A percentile compares a stretch with the other conserved stretches of the same genome.
phyloP scores from a whole-genome alignment of 2,888 invertebrate genomes.

The Parasteatoda lunata region DNA sequence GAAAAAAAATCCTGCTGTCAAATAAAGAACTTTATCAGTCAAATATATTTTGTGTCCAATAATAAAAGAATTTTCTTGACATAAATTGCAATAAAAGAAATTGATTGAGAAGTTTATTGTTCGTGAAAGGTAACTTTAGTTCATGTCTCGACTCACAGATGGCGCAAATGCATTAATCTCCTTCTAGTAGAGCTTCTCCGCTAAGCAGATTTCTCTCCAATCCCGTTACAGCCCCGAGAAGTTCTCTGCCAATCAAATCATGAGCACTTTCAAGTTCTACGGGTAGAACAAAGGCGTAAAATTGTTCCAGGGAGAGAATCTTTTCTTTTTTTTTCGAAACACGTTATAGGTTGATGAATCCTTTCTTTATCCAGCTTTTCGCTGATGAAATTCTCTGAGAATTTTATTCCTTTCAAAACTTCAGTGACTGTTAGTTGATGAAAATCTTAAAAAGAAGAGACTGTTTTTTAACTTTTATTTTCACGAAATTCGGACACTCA shows the following conservation, averaged over 20 bases:
- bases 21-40: too few relatives aligned
- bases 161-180: neutral
- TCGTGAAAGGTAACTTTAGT: neutral
- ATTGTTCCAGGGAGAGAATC: neutral
- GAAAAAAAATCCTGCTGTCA: too few relatives aligned
- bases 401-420: neutral
- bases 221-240: neutral
- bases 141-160: neutral
- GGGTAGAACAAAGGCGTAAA: neutral
- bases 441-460: too few relatives aligned
- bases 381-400: neutral
- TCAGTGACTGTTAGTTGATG: neutral
- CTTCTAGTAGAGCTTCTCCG: neutral
- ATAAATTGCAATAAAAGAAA: neutral
- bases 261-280: neutral
- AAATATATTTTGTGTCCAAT: too few relatives aligned
- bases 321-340: too few relatives aligned
- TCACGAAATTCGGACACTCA: neutral
- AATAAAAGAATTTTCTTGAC: neutral
- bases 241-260: constrained; percentile 3
- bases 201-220: neutral
- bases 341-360: neutral
- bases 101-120: neutral
- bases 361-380: neutral
- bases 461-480: neutral